A percentile compares a stretch with the other conserved stretches of the same genome.
Evolutionary conservation across 2,797 vertebrate species (phyloP).

Genomic region (Decapterus maruadsi): DNA sequence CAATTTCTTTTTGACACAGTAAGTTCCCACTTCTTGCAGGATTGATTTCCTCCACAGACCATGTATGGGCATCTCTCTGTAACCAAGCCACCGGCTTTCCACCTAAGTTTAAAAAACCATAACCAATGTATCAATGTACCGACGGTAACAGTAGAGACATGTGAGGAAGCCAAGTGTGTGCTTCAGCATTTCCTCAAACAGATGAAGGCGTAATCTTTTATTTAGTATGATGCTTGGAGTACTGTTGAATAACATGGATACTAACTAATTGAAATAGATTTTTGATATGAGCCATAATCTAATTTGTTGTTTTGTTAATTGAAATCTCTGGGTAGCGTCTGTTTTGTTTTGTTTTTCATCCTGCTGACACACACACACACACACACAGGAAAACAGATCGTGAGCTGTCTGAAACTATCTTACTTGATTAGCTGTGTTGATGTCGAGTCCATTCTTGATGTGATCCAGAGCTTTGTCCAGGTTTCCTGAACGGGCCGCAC

Average conservation of each 20-base stretch:
- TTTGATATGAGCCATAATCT: conserved; percentile 11
- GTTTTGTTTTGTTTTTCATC: not conserved
- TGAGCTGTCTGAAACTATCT: conserved; percentile 23
- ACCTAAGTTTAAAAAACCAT: not conserved
- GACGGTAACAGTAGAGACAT: not conserved
- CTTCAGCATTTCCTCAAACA: not conserved
- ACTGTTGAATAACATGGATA: not conserved
- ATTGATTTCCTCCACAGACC: not conserved
- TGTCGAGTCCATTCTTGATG: conserved; percentile 95
- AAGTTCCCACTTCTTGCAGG: not conserved
- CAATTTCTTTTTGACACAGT: not conserved
- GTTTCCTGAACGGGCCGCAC: conserved; percentile 96
- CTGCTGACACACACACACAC: conserved; percentile 23
- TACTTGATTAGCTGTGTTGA: conserved; percentile 98
- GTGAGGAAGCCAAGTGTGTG: not conserved
- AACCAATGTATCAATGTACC: not conserved
- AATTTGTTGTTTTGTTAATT: conserved; percentile 29
- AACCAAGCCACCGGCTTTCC: not conserved
- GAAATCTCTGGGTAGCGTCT: conserved; percentile 22
- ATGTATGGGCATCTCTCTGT: not conserved
- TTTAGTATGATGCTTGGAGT: not conserved
- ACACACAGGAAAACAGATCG: not conserved
- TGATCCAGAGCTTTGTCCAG: conserved; percentile 97
- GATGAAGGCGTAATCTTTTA: not conserved
- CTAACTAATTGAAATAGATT: conserved; percentile 18